phyloP scores from a whole-genome alignment of 64 coral and sea anemone species.

The Orbicella faveolata region DNA sequence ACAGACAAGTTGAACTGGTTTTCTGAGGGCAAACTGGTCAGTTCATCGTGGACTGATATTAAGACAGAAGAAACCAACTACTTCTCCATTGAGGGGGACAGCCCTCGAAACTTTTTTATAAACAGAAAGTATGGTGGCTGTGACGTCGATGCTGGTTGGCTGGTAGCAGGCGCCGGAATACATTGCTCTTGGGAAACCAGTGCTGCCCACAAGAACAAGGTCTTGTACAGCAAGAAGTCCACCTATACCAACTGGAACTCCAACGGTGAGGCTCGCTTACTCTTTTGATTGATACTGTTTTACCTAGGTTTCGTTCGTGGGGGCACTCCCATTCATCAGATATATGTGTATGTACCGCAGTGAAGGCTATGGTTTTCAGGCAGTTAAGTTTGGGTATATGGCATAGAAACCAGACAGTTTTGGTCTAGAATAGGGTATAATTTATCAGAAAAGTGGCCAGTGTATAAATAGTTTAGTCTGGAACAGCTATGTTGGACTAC shows the following conservation, averaged over 20 bases:
- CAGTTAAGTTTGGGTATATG: too few species aligned
- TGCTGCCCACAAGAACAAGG: not conserved
- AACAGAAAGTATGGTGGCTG: conserved; percentile 25
- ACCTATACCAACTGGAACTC: conserved; percentile 27
- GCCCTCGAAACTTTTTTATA: conserved; percentile 41
- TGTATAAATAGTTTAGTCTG: too few species aligned
- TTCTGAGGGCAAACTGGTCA: not conserved
- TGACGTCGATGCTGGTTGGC: not conserved
- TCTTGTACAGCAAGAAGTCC: conserved; percentile 23
- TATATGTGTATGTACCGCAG: too few species aligned
- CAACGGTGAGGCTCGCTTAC: not conserved
- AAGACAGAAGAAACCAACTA: not conserved
- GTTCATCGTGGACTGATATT: conserved; percentile 38
- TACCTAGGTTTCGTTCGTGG: too few species aligned
- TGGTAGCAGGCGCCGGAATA: not conserved
- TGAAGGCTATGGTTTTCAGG: too few species aligned
- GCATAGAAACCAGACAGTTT: too few species aligned
- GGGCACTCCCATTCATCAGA: too few species aligned
- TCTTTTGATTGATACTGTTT: too few species aligned
- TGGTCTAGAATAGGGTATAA: too few species aligned
- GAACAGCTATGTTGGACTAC: too few species aligned
- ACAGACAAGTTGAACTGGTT: conserved; percentile 35
- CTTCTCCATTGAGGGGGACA: conserved; percentile 19
- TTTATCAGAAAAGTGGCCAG: too few species aligned
- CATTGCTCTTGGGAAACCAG: conserved; percentile 31